A percentile compares a stretch with the other conserved stretches of the same genome.
These are phyloP conservation scores for Clarias fuscus DNA, from an alignment of 2,797 vertebrate species.

Conservation along the genomic window DNA sequence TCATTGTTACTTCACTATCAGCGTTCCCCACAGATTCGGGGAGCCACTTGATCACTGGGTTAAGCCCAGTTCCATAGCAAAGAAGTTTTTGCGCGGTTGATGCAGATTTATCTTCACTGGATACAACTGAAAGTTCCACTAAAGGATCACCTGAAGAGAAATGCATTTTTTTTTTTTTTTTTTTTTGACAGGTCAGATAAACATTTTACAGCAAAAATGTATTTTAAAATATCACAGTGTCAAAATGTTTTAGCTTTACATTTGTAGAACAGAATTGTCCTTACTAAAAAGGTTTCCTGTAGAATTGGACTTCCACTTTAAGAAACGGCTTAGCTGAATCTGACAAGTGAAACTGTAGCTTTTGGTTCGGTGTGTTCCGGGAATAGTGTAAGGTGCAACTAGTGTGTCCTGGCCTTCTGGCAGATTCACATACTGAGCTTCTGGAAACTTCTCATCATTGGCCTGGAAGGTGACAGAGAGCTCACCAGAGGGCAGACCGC, in stretches of 20 bases:
- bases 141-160: slow-evolving; percentile 57
- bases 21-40: background rate
- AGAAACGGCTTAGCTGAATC: slow-evolving; percentile 58
- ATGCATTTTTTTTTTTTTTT: background rate
- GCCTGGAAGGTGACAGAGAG: slow-evolving; percentile 62
- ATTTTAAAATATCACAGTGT: background rate
- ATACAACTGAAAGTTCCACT: slow-evolving; percentile 54
- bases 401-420: slow-evolving; percentile 52
- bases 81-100: slow-evolving; percentile 54
- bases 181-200: too few species aligned
- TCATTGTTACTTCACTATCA: slow-evolving; percentile 37
- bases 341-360: slow-evolving; percentile 57
- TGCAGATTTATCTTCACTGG: slow-evolving; percentile 19
- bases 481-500: slow-evolving; percentile 54
- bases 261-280: slow-evolving; percentile 11
- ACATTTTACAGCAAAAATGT: background rate
- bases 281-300: slow-evolving; percentile 63
- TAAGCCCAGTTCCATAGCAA: slow-evolving; percentile 63
- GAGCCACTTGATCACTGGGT: slow-evolving; percentile 65
- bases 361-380: accelerated
- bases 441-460: background rate
- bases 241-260: background rate
- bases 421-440: slow-evolving; percentile 49
- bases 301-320: background rate
- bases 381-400: slow-evolving; percentile 54